Evolutionary conservation across 2,797 vertebrate species (phyloP).

Genomic region (Limnodromus scolopaceus): DNA sequence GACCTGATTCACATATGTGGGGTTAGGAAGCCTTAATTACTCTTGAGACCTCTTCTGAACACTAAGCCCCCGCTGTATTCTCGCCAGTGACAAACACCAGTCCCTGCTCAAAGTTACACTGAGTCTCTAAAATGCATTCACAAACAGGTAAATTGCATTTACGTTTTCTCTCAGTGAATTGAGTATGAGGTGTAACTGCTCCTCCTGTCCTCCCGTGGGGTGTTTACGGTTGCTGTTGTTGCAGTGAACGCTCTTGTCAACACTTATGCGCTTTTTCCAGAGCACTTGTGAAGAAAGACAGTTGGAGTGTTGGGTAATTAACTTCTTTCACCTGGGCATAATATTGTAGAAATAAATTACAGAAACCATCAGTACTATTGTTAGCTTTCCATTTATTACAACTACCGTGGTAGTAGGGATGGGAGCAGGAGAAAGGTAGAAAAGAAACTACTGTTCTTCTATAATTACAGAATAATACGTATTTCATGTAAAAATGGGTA

Average conservation of each 20-base stretch:
- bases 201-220: fast-evolving
- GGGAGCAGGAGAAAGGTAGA: background rate
- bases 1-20: fast-evolving
- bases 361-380: background rate
- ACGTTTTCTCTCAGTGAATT: background rate
- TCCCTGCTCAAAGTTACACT: background rate
- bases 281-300: background rate
- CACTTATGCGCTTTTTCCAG: fast-evolving
- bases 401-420: background rate
- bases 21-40: background rate
- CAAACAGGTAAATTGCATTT: background rate
- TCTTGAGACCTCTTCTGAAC: background rate
- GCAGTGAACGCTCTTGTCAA: background rate
- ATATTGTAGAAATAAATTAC: background rate
- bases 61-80: background rate
- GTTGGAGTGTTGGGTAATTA: background rate
- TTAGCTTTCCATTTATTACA: background rate
- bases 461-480: background rate
- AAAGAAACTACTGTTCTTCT: background rate
- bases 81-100: background rate
- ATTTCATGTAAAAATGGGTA: background rate
- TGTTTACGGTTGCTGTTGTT: fast-evolving
- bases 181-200: background rate
- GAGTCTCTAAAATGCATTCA: background rate
- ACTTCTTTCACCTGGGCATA: background rate